Evolutionary conservation across 2,888 invertebrate species (phyloP), one percentile per base, ranked within the genome.

Genomic region (Cheilosia soror): DNA sequence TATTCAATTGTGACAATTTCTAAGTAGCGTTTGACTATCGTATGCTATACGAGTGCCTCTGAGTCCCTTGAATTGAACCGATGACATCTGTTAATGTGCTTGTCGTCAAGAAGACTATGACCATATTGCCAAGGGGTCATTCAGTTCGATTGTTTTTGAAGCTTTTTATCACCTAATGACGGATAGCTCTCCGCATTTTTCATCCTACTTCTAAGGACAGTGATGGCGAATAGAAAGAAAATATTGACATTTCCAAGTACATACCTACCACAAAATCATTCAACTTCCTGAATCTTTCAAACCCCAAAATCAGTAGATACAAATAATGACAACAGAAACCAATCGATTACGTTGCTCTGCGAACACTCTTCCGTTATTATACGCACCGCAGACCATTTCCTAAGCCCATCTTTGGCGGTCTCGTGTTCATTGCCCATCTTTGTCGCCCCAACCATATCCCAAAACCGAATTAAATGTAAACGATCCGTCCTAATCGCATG

Each of bases 401-500:
- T n/a, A 27, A 60, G 49, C 40, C 37, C 20, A 58, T 47, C 51
- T 68, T 25, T 33, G 51, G 55, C 29, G 55, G 68, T 68, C 68
- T 44, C 62, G 44, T 49, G 62, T 33, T 25, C 27, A 33, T 65
- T 37, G 63, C 37, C 49, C 69, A 53, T 69, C 27, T 31, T 29
- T 33, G 27, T 25, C 44, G 33, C 58, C 49, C 49, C 40, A 40
- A 62, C 42, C 62, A 29, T 57, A 75, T 65, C 65, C 51, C 47
- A 3, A 66, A 75, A 29, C 47, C 62, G 57, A 69, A 77, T 69
- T 77, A 63, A 77, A 77, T 55, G 47, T 53, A 62, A 69, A 62
- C 77, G 55, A 78, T 71, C 78, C 78, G 47, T 71, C 71, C 62
- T 62, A 79, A 71, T 79, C 71, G 51, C 71, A 63, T 58, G 57